Percentiles rank a stretch among this genome's conserved stretches.
These are phyloP conservation scores for Papilio helenus DNA, from an alignment of 1,140 invertebrate species.

Conservation along the genomic window DNA sequence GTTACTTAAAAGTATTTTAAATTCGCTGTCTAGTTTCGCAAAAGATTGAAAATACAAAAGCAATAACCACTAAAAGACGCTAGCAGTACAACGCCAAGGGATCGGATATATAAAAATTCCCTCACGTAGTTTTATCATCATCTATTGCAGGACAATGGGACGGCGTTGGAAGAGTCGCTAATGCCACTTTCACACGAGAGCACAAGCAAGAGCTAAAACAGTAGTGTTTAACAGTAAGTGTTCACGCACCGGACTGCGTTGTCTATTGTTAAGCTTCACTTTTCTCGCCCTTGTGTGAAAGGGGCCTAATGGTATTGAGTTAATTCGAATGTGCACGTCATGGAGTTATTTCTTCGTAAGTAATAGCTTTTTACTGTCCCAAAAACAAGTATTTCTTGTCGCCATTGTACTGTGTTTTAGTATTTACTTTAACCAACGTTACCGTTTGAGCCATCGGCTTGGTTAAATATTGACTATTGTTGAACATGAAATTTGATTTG, in stretches of 20 bases:
- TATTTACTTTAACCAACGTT: conserved; percentile 14
- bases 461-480: conserved; percentile 35
- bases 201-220: background rate
- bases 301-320: conserved; percentile 40
- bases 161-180: conserved; percentile 62
- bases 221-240: background rate
- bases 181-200: conserved; percentile 29
- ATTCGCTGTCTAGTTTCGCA: background rate
- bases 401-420: conserved; percentile 5
- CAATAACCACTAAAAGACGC: conserved; percentile 47
- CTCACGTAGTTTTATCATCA: conserved; percentile 77
- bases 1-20: background rate
- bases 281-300: background rate
- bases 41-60: conserved; percentile 22
- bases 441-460: background rate
- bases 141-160: conserved; percentile 75
- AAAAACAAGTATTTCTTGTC: conserved; percentile 31
- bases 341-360: conserved; percentile 39
- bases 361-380: conserved; percentile 18
- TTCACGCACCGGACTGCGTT: background rate
- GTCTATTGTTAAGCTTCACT: background rate
- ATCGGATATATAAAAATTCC: conserved; percentile 81
- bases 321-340: conserved; percentile 45
- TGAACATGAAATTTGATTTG: conserved; percentile 18
- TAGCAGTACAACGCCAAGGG: conserved; percentile 53